Conservation (phyloP, 2,888 invertebrate species). For the Callyntrura sp. region DNA sequence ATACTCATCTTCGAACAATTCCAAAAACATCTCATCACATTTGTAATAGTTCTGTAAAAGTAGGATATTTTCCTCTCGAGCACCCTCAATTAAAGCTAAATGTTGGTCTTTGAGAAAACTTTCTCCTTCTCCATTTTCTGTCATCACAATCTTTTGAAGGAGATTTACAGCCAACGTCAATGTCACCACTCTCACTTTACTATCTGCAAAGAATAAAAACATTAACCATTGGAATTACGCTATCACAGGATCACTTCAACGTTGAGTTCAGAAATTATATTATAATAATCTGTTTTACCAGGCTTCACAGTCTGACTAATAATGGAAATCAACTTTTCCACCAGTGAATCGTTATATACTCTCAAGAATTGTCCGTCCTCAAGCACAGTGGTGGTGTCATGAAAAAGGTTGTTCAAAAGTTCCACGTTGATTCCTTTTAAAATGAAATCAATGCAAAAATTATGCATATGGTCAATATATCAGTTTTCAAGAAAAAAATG, state of each 20-base stretch:
- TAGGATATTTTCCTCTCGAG: slow-evolving; percentile 93
- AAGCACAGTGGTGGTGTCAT: slow-evolving; percentile 61
- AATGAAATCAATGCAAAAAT: no score
- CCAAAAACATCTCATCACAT: slow-evolving; percentile 98
- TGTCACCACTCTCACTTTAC: slow-evolving; percentile 95
- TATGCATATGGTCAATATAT: no score
- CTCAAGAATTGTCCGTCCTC: slow-evolving; percentile 85
- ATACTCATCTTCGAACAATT: slow-evolving; percentile 99
- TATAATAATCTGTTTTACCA: slow-evolving; percentile 87
- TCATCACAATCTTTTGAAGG: slow-evolving; percentile 89
- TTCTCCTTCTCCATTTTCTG: slow-evolving; percentile 85
- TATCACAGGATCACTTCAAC: background rate
- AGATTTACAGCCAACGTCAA: slow-evolving; percentile 95
- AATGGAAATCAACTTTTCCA: slow-evolving; percentile 93
- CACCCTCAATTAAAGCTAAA: slow-evolving; percentile 89
- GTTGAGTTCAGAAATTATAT: background rate
- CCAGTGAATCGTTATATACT: slow-evolving; percentile 93
- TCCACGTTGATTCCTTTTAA: slow-evolving; percentile 93
- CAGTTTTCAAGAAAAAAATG: background rate
- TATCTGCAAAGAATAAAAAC: no score
- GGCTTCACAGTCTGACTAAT: slow-evolving; percentile 94
- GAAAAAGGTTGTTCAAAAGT: slow-evolving; percentile 86
- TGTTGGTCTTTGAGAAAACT: slow-evolving; percentile 89
- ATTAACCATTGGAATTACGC: no score
- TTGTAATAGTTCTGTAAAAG: slow-evolving; percentile 96